Base-by-base conservation (phyloP, 2,113 vertebrate species). In the Rhegmatorhina hoffmannsi region DNA sequence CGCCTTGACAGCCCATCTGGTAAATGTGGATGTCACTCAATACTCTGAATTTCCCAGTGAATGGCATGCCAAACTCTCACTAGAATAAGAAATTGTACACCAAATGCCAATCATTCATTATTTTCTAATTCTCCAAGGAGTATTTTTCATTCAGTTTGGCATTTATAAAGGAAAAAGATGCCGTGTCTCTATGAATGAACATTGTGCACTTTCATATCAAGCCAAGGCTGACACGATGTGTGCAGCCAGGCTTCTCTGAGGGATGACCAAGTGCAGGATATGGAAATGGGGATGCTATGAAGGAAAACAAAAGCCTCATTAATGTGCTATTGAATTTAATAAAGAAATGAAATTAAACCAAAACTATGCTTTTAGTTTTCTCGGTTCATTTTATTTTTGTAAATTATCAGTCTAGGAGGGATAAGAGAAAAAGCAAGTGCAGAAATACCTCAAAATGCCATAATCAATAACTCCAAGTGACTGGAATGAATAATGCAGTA, bases 31-130 rank as follows among this genome's bases (percentile, higher is more conserved):
- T 96, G 95, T 92, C 96, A 97, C 86, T 98, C 94, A 97, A 74
- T 20, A 28, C 83, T 94, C 76, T n/a, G 31, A 79, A 81, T 95
- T 97, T 97, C 87, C 91, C 85, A 93, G 78, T 91, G 95, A 98
- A 86, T 96, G 94, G 95, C 97, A 96, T 67, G 79, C 68, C 94
- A 96, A 97, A 95, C 92, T 97, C 97, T 97, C 97, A 97, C 96
- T 97, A 96, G 97, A 97, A 96, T 95, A 96, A 95, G 85, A 94
- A 96, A 93, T 76, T 77, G 82, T 92, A 70, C 74, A 89, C 73
- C 69, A 76, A 85, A 67, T 97, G 97, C 83, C 98, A 98, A 96
- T 98, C 97, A 98, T 95, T 74, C 73, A 78, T 93, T 88, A 91
- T 89, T 95, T 97, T 90, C 74, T 94, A 94, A 94, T 85, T 90